phyloP scores from a whole-genome alignment of 1,140 invertebrate species.

The Nephila pilipes region DNA sequence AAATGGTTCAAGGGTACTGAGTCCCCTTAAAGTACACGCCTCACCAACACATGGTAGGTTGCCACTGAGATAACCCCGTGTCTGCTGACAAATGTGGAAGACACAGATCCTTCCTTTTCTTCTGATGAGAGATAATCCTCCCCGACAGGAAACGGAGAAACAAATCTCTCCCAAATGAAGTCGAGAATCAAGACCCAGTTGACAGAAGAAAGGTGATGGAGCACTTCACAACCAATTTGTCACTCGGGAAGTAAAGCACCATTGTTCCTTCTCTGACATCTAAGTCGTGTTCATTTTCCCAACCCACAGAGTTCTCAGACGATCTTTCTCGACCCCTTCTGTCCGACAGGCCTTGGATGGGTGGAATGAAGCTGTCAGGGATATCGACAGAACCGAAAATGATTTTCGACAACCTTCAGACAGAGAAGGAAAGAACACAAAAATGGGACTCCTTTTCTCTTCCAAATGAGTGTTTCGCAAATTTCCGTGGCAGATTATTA shows the following conservation, averaged over 20 bases:
- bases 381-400: neutral
- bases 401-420: neutral
- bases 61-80: too few relatives aligned
- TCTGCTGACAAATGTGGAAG: constrained; percentile 1
- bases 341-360: neutral
- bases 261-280: constrained; percentile 41
- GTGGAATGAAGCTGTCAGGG: constrained; percentile 29
- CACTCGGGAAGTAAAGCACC: neutral
- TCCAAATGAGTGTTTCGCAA: neutral
- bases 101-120: neutral
- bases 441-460: neutral
- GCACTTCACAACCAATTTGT: constrained; percentile 30
- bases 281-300: constrained; percentile 13
- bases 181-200: neutral
- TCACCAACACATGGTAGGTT: too few relatives aligned
- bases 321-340: neutral
- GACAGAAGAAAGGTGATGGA: constrained; percentile 19
- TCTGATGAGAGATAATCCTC: neutral
- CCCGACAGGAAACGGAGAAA: neutral
- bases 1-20: too few relatives aligned
- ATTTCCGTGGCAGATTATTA: neutral
- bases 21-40: too few relatives aligned
- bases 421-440: neutral
- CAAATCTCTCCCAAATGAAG: constrained; percentile 40
- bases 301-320: neutral